These are phyloP conservation scores for Achlya flavicornis DNA, from an alignment of 2,888 invertebrate species.

Conservation along the genomic window DNA sequence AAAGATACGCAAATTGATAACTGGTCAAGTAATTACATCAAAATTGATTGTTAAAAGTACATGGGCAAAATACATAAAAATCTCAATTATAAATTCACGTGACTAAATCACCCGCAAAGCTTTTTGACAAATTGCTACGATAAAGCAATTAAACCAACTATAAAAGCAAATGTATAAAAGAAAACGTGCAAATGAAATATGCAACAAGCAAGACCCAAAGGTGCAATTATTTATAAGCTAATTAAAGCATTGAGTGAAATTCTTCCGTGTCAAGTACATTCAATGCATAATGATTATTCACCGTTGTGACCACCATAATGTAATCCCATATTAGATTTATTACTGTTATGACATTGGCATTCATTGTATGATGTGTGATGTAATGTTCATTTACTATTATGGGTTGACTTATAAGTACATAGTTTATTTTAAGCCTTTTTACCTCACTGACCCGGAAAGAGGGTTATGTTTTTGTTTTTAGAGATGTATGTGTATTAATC, in stretches of 20 bases:
- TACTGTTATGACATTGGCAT: conserved; percentile 3
- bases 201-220: neutral
- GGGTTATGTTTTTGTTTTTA: no score
- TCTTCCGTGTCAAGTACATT: conserved; percentile 1
- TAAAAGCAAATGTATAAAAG: neutral
- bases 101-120: no score
- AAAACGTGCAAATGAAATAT: neutral
- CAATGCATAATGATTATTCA: conserved; percentile 3
- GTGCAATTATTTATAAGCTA: neutral
- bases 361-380: neutral
- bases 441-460: no score
- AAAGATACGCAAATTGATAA: no score
- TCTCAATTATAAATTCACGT: no score
- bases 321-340: conserved; percentile 7
- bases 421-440: neutral
- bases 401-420: neutral
- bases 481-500: no score
- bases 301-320: neutral
- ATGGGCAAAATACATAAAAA: no score
- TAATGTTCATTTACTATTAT: neutral
- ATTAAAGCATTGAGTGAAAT: neutral
- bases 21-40: no score
- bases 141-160: no score
- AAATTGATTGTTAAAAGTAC: no score
- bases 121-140: no score